Evolutionary conservation across 2,113 vertebrate genomes (phyloP), one percentile per base, ranked within the genome.

Genomic region (Sphaerodactylus townsendi): DNA sequence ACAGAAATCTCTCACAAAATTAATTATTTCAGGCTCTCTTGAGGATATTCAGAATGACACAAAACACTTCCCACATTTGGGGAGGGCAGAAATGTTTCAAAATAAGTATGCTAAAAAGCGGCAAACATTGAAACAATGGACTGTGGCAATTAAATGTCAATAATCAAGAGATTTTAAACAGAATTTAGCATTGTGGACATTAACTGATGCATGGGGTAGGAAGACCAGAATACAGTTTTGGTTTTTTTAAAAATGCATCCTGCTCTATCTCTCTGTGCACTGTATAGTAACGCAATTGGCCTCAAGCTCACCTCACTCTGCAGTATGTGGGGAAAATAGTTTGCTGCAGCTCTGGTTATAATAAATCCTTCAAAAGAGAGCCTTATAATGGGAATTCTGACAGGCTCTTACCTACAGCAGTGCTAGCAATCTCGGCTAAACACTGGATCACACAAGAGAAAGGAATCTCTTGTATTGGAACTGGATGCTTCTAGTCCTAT

Each of bases 401-500:
- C 28, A 83, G 81, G 3, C 23, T 1, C 53, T 87, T 87, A 86
- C 76, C 10, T 2, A 71, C 59, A 91, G 30, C 56, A 23, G 64
- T 65, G 82, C 33, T 53, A 64, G 35, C 56, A 39, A 0, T n/a
- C 39, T 72, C 65, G 59, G 68, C 71, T 28, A 1, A 6, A 1
- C 0, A 73, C 0, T 10, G 0, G 5, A 81, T 78, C 71, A 44
- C 73, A 62, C 17, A 66, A 82, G 85, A 82, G 79, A 50, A 82
- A 83, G 85, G 85, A 86, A 82, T 78, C 80, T 77, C 46, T 72
- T 53, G 74, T 73, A 86, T 44, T 82, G 9, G 0, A 71, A 70
- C 19, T 28, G 44, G 86, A 88, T 70, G 59, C 66, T 82, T 37
- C 78, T 1, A 0, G 76, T 41, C n/a, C 1, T 23, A 59, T 76